Conservation (phyloP, 1,140 invertebrate genomes). For the Drosophila pseudoananassae region DNA sequence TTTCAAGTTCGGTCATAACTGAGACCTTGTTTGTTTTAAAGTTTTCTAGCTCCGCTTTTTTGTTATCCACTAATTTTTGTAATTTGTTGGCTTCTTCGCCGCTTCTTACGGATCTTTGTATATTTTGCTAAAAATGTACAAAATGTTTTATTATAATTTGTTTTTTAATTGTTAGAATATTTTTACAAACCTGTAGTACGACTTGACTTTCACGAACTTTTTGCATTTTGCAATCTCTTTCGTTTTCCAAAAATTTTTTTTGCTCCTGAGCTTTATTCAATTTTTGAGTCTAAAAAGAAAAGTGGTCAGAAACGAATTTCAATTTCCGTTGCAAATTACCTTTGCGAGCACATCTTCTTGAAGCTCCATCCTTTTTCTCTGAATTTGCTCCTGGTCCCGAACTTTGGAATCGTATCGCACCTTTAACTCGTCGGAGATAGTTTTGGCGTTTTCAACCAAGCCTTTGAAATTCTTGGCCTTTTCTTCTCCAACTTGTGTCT, state of each 20-base stretch:
- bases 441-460: constrained; percentile 25
- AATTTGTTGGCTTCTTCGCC: constrained; percentile 38
- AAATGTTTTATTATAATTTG: not conserved
- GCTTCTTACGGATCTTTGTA: constrained; percentile 33
- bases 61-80: constrained; percentile 38
- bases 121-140: constrained; percentile 35
- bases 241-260: not conserved
- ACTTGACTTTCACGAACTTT: not conserved
- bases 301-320: not conserved
- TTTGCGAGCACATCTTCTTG: constrained; percentile 30
- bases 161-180: not conserved
- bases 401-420: constrained; percentile 10
- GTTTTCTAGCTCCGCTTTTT: constrained; percentile 40
- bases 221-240: not conserved
- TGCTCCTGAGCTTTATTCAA: not conserved
- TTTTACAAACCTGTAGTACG: not conserved
- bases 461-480: constrained; percentile 28
- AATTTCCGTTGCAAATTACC: constrained; percentile 21
- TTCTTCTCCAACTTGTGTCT: constrained; percentile 25
- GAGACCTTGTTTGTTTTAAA: constrained; percentile 24
- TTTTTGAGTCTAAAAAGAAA: not conserved
- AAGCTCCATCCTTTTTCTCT: constrained; percentile 11
- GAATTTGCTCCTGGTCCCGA: constrained; percentile 28
- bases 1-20: constrained; percentile 51
- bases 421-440: constrained; percentile 18